Conservation (phyloP, 2,888 invertebrate genomes). For the Dryomyza anilis region DNA sequence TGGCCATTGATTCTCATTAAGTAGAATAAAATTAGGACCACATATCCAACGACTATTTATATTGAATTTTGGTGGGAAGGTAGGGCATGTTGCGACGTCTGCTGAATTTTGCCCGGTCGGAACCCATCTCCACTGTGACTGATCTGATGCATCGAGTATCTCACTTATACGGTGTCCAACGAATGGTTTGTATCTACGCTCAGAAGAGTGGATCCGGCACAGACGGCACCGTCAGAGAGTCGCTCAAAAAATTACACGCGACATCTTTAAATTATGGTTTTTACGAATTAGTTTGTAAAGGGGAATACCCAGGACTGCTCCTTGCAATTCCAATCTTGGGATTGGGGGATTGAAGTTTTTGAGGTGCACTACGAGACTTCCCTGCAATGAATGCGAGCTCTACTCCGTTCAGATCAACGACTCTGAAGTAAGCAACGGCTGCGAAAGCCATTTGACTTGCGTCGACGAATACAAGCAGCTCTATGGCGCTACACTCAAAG, state of each 20-base stretch:
- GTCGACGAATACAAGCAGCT: no score
- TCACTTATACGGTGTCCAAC: slow-evolving; percentile 39
- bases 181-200: slow-evolving; percentile 37
- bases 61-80: slow-evolving; percentile 18
- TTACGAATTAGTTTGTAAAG: slow-evolving; percentile 16
- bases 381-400: slow-evolving; percentile 22
- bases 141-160: slow-evolving; percentile 29
- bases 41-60: slow-evolving; percentile 22
- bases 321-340: slow-evolving; percentile 31
- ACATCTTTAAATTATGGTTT: slow-evolving; percentile 5
- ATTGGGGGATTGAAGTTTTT: slow-evolving; percentile 24
- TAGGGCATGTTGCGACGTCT: slow-evolving; percentile 40
- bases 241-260: slow-evolving; percentile 14
- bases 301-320: slow-evolving; percentile 27
- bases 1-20: no score
- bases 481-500: no score
- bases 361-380: slow-evolving; percentile 23
- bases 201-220: slow-evolving; percentile 25
- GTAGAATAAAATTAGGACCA: slow-evolving; percentile 26
- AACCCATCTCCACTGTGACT: slow-evolving; percentile 38
- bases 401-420: not conserved
- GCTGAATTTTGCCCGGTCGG: slow-evolving; percentile 34
- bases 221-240: slow-evolving; percentile 28
- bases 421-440: no score
- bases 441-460: no score